These are phyloP conservation scores for Vireo griseus DNA, from an alignment of 2,797 vertebrate species.

Conservation along the genomic window DNA sequence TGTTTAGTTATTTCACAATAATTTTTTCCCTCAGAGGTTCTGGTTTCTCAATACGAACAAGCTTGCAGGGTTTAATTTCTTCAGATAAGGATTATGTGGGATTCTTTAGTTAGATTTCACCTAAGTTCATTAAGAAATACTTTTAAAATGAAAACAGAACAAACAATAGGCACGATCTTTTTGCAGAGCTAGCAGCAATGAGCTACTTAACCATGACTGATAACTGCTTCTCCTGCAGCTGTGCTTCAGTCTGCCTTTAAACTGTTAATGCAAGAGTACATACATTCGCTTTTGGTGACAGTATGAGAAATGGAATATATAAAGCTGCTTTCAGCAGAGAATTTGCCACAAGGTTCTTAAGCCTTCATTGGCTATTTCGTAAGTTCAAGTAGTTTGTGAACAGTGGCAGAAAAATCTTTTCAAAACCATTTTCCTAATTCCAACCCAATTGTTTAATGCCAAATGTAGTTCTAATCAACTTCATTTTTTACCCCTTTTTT, in stretches of 20 bases:
- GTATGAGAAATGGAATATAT: conserved; percentile 16
- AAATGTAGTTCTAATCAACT: conserved; percentile 33
- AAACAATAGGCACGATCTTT: neutral
- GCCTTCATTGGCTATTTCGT: neutral
- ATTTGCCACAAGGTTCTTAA: conserved; percentile 24
- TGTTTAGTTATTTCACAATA: neutral
- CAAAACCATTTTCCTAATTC: conserved; percentile 26
- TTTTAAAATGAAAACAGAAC: neutral
- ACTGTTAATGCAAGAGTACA: neutral
- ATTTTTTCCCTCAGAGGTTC: neutral
- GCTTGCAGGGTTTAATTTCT: neutral
- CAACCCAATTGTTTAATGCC: conserved; percentile 35
- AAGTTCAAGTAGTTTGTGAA: neutral
- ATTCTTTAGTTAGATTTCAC: neutral
- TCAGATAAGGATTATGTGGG: neutral
- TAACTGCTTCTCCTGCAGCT: neutral
- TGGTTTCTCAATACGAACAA: neutral
- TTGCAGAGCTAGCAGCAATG: neutral
- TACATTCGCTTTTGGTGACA: neutral
- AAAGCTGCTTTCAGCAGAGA: conserved; percentile 21
- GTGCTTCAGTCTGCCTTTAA: conserved; percentile 19
- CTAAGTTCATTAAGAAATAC: neutral
- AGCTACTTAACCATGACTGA: neutral
- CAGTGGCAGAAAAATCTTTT: conserved; percentile 23
- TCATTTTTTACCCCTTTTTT: neutral